phyloP scores from a whole-genome alignment of 2,888 invertebrate species.

The Mayetiola destructor region DNA sequence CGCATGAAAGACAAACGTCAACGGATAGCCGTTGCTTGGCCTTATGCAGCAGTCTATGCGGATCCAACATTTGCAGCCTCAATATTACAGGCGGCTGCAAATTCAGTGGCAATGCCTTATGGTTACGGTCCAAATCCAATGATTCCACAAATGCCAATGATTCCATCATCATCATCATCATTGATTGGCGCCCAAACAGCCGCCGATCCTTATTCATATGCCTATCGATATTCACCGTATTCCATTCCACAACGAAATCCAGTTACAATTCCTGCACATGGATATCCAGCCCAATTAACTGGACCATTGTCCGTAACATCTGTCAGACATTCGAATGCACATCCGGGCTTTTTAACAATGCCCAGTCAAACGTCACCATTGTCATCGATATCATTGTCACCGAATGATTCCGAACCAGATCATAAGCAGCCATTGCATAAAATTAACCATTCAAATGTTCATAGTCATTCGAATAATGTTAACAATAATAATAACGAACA shows the following conservation, averaged over 20 bases:
- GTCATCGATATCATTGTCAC: neutral
- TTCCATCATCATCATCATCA: conserved; percentile 24
- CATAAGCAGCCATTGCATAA: conserved; percentile 24
- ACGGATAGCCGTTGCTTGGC: conserved; percentile 90
- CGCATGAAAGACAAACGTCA: conserved; percentile 79
- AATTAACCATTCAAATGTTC: neutral
- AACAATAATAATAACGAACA: neutral
- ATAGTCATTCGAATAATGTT: neutral
- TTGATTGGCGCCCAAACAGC: neutral
- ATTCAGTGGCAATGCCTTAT: conserved; percentile 48
- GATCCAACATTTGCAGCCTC: conserved; percentile 90
- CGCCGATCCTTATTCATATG: neutral
- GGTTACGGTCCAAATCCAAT: conserved; percentile 44
- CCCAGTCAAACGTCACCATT: neutral
- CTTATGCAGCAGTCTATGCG: conserved; percentile 74
- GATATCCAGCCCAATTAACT: neutral
- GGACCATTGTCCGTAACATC: neutral
- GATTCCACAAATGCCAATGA: conserved; percentile 39
- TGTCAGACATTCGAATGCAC: neutral
- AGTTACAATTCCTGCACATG: neutral
- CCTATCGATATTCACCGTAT: neutral
- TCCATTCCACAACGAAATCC: neutral
- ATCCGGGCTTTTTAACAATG: neutral
- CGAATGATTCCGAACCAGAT: neutral
- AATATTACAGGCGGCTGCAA: conserved; percentile 65